Conservation (phyloP, 1,140 invertebrate species). For the Anadara kagoshimensis region DNA sequence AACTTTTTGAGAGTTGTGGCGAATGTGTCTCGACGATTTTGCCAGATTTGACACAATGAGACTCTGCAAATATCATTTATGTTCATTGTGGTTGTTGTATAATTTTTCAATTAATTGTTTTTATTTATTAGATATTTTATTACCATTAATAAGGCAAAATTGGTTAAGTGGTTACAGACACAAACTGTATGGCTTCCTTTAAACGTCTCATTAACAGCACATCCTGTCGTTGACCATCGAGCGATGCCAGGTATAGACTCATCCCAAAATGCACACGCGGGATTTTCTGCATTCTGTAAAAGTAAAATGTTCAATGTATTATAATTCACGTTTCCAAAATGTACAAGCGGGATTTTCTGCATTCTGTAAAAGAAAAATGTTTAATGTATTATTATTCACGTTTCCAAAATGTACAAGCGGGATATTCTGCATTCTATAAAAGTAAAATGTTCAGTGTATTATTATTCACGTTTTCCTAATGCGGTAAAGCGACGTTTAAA, state of each 20-base stretch:
- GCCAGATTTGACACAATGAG: not conserved
- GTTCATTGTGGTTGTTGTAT: not conserved
- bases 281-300: constrained; percentile 26
- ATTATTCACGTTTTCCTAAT: no score
- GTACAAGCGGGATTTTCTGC: constrained; percentile 25
- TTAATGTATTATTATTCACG: no score
- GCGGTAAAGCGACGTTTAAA: constrained; percentile 22
- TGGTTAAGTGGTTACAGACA: constrained; percentile 42
- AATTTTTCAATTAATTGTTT: not conserved
- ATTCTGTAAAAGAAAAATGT: constrained; percentile 28
- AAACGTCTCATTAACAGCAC: constrained; percentile 13
- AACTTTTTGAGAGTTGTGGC: not conserved
- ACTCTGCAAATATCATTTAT: not conserved
- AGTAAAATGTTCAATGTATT: no score
- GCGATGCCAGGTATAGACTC: constrained; percentile 2
- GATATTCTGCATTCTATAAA: constrained; percentile 25
- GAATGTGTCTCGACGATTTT: not conserved
- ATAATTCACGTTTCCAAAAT: no score
- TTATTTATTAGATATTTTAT: not conserved
- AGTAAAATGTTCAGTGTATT: no score
- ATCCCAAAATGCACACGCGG: constrained; percentile 21
- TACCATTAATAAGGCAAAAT: constrained; percentile 42
- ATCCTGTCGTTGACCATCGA: constrained; percentile 32
- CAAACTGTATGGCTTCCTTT: constrained; percentile 29
- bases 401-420: constrained; percentile 21